Percentiles rank a stretch among this genome's conserved stretches.
Conservation (phyloP, 2,888 invertebrate genomes). For the Cephus sareptanus region DNA sequence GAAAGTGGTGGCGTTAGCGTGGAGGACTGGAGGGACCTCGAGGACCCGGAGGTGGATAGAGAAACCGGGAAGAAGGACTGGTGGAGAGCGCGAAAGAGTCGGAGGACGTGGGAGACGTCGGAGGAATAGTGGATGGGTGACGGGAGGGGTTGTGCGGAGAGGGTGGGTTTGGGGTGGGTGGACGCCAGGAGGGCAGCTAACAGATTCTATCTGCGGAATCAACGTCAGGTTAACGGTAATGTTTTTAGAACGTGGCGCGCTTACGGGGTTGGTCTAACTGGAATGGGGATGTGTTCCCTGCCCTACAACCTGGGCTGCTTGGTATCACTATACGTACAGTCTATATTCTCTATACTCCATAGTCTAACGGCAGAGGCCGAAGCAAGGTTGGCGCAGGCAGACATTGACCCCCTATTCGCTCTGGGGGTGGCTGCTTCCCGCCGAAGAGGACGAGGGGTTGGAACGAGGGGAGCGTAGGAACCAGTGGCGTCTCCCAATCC, state of each 20-base stretch:
- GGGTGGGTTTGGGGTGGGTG: too few species aligned
- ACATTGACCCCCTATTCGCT: constrained; percentile 34
- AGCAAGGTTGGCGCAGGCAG: constrained; percentile 25
- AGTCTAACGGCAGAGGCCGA: constrained; percentile 5
- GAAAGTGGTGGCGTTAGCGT: too few species aligned
- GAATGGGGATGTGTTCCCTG: too few species aligned
- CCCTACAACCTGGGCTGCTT: too few species aligned
- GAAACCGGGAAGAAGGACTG: too few species aligned
- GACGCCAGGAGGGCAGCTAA: too few species aligned
- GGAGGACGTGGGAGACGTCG: too few species aligned
- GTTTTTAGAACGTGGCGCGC: constrained; percentile 34
- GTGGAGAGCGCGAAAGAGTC: too few species aligned
- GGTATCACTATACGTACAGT: neutral
- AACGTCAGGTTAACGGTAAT: constrained; percentile 38
- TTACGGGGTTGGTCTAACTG: constrained; percentile 2
- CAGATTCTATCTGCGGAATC: constrained; percentile 30
- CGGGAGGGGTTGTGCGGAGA: too few species aligned
- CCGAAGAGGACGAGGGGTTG: constrained; percentile 23
- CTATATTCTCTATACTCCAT: neutral
- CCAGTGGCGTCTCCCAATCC: constrained; percentile 21
- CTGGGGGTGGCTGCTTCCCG: constrained; percentile 12
- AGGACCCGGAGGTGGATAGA: too few species aligned
- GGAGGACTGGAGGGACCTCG: too few species aligned
- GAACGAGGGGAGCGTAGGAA: constrained; percentile 23
- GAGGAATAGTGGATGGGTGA: too few species aligned